Base-by-base conservation (phyloP, 2,888 invertebrate species). In the Salticus scenicus region DNA sequence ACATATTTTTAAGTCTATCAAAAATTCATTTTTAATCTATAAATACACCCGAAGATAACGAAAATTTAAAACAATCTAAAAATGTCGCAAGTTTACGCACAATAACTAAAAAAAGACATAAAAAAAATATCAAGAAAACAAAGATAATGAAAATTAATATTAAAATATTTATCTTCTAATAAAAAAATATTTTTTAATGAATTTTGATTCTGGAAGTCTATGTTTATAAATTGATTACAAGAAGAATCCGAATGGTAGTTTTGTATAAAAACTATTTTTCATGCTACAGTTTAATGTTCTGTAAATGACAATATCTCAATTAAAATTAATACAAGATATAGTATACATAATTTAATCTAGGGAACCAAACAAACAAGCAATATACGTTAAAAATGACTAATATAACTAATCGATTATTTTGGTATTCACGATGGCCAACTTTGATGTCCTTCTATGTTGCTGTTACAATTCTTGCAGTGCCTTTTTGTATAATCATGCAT, bases 401-500 rank as follows among this genome's bases (percentile, higher is more conserved):
- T 17, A 24, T 57, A 24, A 17, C 71, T n/a, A 47, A 73, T 69
- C 51, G 72, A 1, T 31, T 77, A 24, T 78, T 77, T 41, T 70
- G 70, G 37, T 42, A 77, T 17, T 7, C 51, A 17, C 71, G 83
- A 12, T 77, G 72, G n/a, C 47, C 72, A 17, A 28, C 63, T 17
- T 41, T 77, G 72, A 70, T 69, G 27, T 69, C 73, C 8, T 77
- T 84, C 41, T 84, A 84, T 20, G 51, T 84, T 41, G 73, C 83
- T 17, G 30, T 84, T 5, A 77, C 69, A 12, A 41, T 84, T 7
- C 30, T 84, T 28, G 77, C 77, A 73, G 77, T 84, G 73, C 83
- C 83, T 84, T 77, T 84, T 42, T 84, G 77, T 71, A 78, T 67
- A 12, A 57, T 84, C 20, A 31, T 84, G 17, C 66, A 77, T 10